phyloP scores from a whole-genome alignment of 2,888 invertebrate species.

The Lobophora halterata region DNA sequence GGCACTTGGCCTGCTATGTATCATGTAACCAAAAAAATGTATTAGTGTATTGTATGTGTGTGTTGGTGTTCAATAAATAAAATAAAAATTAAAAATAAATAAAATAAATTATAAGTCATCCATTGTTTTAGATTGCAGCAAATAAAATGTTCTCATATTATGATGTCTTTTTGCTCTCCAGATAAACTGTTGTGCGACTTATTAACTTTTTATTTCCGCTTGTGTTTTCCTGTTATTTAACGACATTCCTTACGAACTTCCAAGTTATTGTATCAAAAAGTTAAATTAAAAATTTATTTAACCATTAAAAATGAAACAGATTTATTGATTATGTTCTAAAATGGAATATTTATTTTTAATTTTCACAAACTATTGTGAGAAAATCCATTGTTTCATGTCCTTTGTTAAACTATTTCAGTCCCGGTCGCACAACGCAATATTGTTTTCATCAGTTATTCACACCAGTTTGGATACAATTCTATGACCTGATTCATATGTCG shows the following conservation, averaged over 20 bases:
- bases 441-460: slow-evolving; percentile 12
- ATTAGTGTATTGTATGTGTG: no score
- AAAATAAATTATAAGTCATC: no score
- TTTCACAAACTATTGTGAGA: slow-evolving; percentile 2
- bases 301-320: no score
- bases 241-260: background rate
- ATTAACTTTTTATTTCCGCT: slow-evolving; percentile 3
- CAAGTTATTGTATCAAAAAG: no score
- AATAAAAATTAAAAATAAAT: no score
- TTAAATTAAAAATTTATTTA: no score
- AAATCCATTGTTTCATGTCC: slow-evolving; percentile 6
- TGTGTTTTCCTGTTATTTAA: background rate
- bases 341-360: background rate
- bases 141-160: background rate
- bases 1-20: no score
- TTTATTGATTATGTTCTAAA: no score
- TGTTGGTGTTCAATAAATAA: no score
- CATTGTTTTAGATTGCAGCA: no score
- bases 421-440: slow-evolving; percentile 7
- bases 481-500: slow-evolving; percentile 19
- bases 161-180: background rate
- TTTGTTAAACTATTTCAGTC: slow-evolving; percentile 3
- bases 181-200: background rate
- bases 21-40: no score
- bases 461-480: slow-evolving; percentile 9